These are phyloP conservation scores for Asbolus verrucosus DNA, from an alignment of 1,140 invertebrate genomes.

Conservation along the genomic window DNA sequence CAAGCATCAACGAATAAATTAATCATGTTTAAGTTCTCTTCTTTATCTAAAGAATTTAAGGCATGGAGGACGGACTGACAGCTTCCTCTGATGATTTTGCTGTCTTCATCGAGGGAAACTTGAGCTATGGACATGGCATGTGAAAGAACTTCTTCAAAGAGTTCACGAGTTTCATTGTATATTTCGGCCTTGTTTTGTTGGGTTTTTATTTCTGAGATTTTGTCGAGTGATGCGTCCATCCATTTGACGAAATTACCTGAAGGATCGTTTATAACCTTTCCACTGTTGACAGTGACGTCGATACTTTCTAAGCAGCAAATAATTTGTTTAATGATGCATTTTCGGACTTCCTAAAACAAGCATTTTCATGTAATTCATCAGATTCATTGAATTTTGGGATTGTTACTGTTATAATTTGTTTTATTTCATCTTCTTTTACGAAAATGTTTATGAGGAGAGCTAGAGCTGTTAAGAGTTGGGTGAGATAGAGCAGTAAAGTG, in stretches of 20 bases:
- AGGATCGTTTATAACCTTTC: background rate
- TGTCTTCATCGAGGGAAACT: slow-evolving; percentile 57
- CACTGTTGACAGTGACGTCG: slow-evolving; percentile 19
- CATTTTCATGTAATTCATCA: background rate
- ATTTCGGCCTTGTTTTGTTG: slow-evolving; percentile 31
- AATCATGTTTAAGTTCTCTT: no score
- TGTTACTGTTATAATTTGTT: background rate
- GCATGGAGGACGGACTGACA: slow-evolving; percentile 54
- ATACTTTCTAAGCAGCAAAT: slow-evolving; percentile 50
- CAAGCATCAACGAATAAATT: slow-evolving; percentile 56
- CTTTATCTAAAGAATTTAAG: slow-evolving; percentile 49
- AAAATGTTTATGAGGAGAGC: slow-evolving; percentile 14
- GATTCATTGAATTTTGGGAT: background rate
- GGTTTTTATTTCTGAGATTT: slow-evolving; percentile 53
- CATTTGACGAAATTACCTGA: slow-evolving; percentile 58
- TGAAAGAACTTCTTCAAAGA: slow-evolving; percentile 59
- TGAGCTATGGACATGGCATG: slow-evolving; percentile 62
- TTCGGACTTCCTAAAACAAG: slow-evolving; percentile 50
- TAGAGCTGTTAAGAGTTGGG: slow-evolving; percentile 7
- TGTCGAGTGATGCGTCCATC: slow-evolving; percentile 58
- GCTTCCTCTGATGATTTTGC: slow-evolving; percentile 57
- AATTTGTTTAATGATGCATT: slow-evolving; percentile 53
- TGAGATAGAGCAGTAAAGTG: slow-evolving; percentile 6
- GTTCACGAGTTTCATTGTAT: slow-evolving; percentile 42
- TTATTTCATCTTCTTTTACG: slow-evolving; percentile 1